These are phyloP conservation scores for Xiphias gladius DNA, from an alignment of 2,113 vertebrate species.

Conservation along the genomic window DNA sequence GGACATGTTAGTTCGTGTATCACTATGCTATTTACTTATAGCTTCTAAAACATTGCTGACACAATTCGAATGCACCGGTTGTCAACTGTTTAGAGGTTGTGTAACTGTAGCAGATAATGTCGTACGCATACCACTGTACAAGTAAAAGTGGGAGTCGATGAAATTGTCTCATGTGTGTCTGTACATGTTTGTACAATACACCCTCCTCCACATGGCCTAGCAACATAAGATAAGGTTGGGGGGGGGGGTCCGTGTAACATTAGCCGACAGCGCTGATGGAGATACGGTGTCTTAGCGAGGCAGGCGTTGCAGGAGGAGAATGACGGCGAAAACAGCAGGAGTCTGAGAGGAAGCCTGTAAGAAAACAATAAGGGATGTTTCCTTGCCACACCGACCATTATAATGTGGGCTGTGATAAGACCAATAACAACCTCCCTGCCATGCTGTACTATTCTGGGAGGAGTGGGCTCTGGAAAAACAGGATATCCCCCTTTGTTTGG, in stretches of 20 bases:
- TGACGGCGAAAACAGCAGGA: conserved; percentile 16
- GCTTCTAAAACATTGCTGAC: conserved; percentile 49
- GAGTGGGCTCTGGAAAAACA: conserved; percentile 78
- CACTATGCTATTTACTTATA: conserved; percentile 20
- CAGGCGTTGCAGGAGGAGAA: conserved; percentile 8
- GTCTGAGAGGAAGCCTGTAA: conserved; percentile 65
- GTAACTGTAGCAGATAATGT: conserved; percentile 35
- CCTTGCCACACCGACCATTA: conserved; percentile 64
- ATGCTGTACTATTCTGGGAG: conserved; percentile 76
- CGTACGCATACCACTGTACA: neutral
- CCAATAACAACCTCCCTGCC: conserved; percentile 66
- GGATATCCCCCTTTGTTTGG: conserved; percentile 79
- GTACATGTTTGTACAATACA: conserved; percentile 50
- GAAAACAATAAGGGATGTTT: conserved; percentile 75
- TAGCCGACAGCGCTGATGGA: conserved; percentile 48
- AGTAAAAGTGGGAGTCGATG: conserved; percentile 10
- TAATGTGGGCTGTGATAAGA: conserved; percentile 64
- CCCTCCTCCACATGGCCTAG: conserved; percentile 33
- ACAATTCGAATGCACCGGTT: conserved; percentile 12
- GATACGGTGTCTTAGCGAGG: conserved; percentile 52
- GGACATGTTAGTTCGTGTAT: conserved; percentile 45
- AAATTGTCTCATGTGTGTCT: conserved; percentile 42
- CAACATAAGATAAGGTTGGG: conserved; percentile 39
- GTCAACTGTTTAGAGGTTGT: conserved; percentile 18
- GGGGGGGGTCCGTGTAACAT: conserved; percentile 31